Evolutionary conservation across 1,140 invertebrate genomes (phyloP), one percentile per base, ranked within the genome.

Genomic region (Drosophila persimilis): DNA sequence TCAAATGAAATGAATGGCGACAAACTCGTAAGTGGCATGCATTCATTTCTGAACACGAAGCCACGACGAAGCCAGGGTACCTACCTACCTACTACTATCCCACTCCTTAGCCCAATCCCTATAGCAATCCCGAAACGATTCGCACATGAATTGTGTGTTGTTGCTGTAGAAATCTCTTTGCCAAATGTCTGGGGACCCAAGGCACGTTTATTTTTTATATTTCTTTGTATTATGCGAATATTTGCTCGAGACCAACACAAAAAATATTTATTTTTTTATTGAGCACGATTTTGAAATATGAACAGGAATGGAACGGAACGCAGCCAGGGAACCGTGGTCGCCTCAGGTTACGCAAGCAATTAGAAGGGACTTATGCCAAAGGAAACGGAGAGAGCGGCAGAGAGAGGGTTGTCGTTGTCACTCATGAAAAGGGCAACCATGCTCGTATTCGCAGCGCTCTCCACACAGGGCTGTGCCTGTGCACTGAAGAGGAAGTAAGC

Each of bases 221-320:
- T 73, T 57, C 41, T 35, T 53, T 55, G 48, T 72, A 41, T 58
- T 67, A 53, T 65, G 62, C 80, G 72, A 69, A 64, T 70, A 62
- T 80, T 70, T 67, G 59, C 50, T 47, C 64, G 58, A 74, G 50
- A 75, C 69, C 77, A 77, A 61, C 56, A 70, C 81, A 85, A 86
- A 80, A 77, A 85, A 39, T 39, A 24, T 57, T 73, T 57, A 41
- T 26, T 56, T 72, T 50, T 85, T 85, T 85, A 85, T 85, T 88
- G 81, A 85, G 83, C 83, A 85, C 81, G 81, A 85, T 81, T 85
- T 81, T 81, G 73, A 85, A 85, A 86, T 85, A 85, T 86, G 80
- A 86, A 86, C 73, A 76, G 56, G 77, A 77, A 57, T 58, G 62
- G 71, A 58, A 54, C 65, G 70, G 73, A 61, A 76, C 15, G 15